These are phyloP conservation scores for Corapipo altera DNA, from an alignment of 2,113 vertebrate species.

Conservation along the genomic window DNA sequence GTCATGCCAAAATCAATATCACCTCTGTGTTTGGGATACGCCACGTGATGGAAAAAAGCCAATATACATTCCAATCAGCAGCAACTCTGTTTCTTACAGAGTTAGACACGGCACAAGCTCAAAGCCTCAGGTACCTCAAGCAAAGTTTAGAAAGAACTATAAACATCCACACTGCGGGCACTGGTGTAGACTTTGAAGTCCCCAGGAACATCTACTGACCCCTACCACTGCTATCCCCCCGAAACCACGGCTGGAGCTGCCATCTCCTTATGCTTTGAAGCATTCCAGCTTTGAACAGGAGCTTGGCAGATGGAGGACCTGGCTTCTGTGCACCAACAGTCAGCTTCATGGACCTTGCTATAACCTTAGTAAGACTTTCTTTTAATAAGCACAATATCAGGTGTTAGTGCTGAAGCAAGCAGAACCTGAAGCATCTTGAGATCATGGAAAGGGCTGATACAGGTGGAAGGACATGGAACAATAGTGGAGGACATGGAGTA, in stretches of 20 bases:
- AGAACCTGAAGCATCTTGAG: slow-evolving; percentile 3
- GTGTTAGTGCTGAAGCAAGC: not conserved
- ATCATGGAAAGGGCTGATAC: not conserved
- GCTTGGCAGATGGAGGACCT: not conserved
- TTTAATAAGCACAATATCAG: not conserved
- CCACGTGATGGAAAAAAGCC: fast-evolving
- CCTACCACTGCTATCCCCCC: fast-evolving
- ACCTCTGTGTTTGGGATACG: not conserved
- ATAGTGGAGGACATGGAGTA: not conserved
- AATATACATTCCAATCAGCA: not conserved
- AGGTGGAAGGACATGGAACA: not conserved
- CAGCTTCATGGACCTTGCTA: not conserved
- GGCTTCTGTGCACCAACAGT: not conserved
- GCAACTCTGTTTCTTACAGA: not conserved
- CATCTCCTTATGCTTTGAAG: not conserved
- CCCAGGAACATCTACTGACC: not conserved
- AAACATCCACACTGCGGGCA: fast-evolving
- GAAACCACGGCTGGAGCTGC: not conserved
- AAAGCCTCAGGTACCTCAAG: not conserved
- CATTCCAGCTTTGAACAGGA: not conserved
- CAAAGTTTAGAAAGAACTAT: not conserved
- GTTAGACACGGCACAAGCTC: not conserved
- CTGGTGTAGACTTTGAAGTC: not conserved
- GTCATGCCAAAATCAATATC: not conserved
- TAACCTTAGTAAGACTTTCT: not conserved